A percentile compares a stretch with the other conserved stretches of the same genome.
These are phyloP conservation scores for Dendrolimus pini DNA, from an alignment of 2,888 invertebrate species.

Conservation along the genomic window DNA sequence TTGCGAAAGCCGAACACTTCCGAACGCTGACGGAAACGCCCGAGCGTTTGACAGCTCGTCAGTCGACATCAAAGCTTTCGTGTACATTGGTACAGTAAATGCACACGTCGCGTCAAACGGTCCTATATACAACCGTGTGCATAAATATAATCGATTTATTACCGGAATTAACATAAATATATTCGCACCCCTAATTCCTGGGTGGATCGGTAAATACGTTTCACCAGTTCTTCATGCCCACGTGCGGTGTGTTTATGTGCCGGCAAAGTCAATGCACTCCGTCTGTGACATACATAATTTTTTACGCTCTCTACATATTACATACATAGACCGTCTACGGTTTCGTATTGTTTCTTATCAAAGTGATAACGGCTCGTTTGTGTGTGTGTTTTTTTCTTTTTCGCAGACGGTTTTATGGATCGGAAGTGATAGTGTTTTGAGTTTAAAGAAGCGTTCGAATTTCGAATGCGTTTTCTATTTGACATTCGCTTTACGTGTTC, in stretches of 20 bases:
- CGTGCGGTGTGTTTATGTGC: constrained; percentile 14
- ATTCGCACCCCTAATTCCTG: too few species aligned
- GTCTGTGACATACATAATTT: not conserved
- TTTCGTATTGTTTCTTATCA: not conserved
- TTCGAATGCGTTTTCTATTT: not conserved
- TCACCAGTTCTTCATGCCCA: not conserved
- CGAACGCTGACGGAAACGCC: constrained; percentile 35
- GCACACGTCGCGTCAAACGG: constrained; percentile 51
- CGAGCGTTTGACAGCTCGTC: constrained; percentile 68
- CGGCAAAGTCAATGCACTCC: constrained; percentile 3
- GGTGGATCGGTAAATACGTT: not conserved
- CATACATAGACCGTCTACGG: not conserved
- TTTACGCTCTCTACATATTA: not conserved
- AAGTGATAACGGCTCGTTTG: not conserved
- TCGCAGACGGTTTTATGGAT: not conserved
- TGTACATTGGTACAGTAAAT: constrained; percentile 58
- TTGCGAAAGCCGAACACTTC: constrained; percentile 12
- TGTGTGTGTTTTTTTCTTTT: not conserved
- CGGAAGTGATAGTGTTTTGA: not conserved
- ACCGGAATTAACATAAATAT: not conserved
- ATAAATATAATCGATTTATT: not conserved
- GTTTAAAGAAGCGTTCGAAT: not conserved
- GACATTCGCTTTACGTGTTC: too few species aligned
- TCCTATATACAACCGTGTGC: constrained; percentile 8
- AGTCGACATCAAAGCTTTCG: constrained; percentile 63